A percentile compares a stretch with the other conserved stretches of the same genome.
These are phyloP conservation scores for Pristis pectinata DNA, from an alignment of 2,797 vertebrate species.

Conservation along the genomic window DNA sequence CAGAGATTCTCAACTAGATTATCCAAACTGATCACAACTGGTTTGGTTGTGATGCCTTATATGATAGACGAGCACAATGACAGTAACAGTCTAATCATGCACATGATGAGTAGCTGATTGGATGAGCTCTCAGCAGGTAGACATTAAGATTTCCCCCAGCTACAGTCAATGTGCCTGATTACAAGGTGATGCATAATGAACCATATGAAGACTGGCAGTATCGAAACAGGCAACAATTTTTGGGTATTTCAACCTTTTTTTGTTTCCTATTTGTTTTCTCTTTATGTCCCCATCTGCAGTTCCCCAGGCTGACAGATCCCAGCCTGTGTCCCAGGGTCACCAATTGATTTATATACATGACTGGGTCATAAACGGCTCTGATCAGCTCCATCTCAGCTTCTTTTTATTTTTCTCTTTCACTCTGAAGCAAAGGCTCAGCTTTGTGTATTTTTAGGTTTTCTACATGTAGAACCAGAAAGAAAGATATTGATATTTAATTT, in stretches of 20 bases:
- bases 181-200: background rate
- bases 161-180: background rate
- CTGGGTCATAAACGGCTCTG: background rate
- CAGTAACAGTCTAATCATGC: background rate
- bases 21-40: background rate
- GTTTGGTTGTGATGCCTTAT: background rate
- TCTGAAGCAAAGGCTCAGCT: background rate
- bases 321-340: background rate
- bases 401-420: background rate
- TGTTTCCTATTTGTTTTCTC: background rate
- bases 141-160: background rate
- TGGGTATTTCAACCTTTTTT: background rate
- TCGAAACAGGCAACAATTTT: background rate
- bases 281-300: background rate
- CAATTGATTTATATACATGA: background rate
- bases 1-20: background rate
- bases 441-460: background rate
- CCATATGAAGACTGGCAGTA: background rate
- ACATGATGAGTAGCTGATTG: background rate
- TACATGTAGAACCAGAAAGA: background rate
- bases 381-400: background rate
- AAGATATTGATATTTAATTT: slow-evolving; percentile 4
- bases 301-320: no score
- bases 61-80: background rate
- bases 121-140: background rate